Conservation (phyloP, 2,888 invertebrate genomes). For the Oxycera nigricornis region DNA sequence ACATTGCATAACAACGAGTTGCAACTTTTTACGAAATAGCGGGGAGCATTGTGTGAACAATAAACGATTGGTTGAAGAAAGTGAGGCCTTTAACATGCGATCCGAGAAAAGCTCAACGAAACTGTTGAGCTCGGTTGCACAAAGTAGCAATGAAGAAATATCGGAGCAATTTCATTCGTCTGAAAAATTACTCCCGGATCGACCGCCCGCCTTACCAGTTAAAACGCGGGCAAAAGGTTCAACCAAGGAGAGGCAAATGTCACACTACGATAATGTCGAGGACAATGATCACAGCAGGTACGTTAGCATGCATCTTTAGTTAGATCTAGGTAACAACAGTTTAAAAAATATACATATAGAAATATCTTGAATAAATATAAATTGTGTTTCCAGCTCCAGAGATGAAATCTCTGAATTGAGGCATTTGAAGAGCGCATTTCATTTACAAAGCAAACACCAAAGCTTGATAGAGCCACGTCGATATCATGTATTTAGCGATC, state of each 20-base stretch:
- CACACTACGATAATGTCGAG: slow-evolving; percentile 76
- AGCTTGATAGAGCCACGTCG: slow-evolving; percentile 57
- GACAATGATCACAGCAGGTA: slow-evolving; percentile 62
- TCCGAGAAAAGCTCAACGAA: slow-evolving; percentile 43
- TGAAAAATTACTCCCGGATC: slow-evolving; percentile 46
- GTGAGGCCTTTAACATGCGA: slow-evolving; percentile 49
- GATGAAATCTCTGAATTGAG: slow-evolving; percentile 43
- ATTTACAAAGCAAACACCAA: slow-evolving; percentile 62
- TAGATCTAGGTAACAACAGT: not conserved
- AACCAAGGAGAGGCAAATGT: slow-evolving; percentile 68
- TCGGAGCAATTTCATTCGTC: slow-evolving; percentile 47
- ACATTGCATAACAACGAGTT: slow-evolving; percentile 40
- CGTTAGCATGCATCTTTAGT: not conserved
- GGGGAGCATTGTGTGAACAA: slow-evolving; percentile 12
- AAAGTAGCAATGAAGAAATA: slow-evolving; percentile 52
- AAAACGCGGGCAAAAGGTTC: slow-evolving; percentile 63
- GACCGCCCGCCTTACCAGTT: slow-evolving; percentile 69
- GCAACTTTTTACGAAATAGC: slow-evolving; percentile 44
- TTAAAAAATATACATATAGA: not conserved
- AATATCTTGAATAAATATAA: not conserved
- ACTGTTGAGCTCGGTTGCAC: slow-evolving; percentile 49
- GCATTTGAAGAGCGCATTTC: slow-evolving; percentile 48
- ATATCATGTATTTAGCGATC: slow-evolving; percentile 54
- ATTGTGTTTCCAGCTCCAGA: too few species aligned
- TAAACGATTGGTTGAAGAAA: slow-evolving; percentile 44